phyloP scores from a whole-genome alignment of 2,888 invertebrate genomes.

The Invenusta paracnida region DNA sequence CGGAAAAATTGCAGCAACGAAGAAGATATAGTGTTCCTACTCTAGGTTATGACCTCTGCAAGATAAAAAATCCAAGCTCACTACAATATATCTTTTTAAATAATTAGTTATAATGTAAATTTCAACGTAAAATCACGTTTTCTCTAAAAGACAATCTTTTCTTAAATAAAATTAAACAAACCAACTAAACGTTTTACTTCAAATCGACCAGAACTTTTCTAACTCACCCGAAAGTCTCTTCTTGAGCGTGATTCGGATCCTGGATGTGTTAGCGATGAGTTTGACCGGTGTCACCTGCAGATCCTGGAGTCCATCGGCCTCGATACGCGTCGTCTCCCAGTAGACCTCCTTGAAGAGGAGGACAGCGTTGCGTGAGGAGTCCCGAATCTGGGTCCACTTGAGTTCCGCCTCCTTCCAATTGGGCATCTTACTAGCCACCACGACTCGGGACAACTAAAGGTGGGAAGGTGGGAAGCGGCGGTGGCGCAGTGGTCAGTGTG shows the following conservation, averaged over 20 bases:
- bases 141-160: no score
- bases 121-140: no score
- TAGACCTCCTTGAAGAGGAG: constrained; percentile 86
- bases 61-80: no score
- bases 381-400: constrained; percentile 82
- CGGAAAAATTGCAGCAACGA: no score
- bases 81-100: no score
- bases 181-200: constrained; percentile 30
- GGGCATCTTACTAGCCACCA: constrained; percentile 86
- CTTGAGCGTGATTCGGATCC: constrained; percentile 88
- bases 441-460: constrained; percentile 81
- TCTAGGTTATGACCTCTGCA: no score
- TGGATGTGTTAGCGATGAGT: constrained; percentile 84
- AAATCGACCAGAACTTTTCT: no score
- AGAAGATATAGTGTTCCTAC: no score
- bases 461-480: no score
- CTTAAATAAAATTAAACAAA: no score
- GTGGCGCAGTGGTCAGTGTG: neutral
- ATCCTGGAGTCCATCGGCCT: constrained; percentile 67
- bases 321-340: constrained; percentile 93
- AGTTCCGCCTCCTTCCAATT: constrained; percentile 75
- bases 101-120: no score
- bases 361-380: constrained; percentile 78
- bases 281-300: constrained; percentile 75
- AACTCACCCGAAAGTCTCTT: constrained; percentile 84